Evolutionary conservation across 1,140 invertebrate genomes (phyloP), one percentile per base, ranked within the genome.

Genomic region (Penaeus chinensis): DNA sequence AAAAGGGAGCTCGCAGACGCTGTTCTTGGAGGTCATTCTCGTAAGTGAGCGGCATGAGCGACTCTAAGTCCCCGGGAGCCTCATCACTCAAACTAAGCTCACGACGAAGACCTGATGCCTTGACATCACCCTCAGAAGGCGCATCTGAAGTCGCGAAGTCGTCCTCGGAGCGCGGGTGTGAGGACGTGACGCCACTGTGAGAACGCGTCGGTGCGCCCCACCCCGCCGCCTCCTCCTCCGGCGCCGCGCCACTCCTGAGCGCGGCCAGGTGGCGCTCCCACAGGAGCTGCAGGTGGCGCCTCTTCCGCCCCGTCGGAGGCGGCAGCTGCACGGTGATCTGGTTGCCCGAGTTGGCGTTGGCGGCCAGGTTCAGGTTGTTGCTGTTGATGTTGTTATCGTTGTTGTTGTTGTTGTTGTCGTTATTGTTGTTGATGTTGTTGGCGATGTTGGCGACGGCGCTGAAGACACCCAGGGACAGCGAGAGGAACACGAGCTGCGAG

Each of bases 341-440:
- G 62, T 89, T 89, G 11, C 84, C 88, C 16, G 84, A 20, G 24
- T 89, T 89, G 63, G 78, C 74, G 65, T 85, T 89, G 24, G 88
- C 84, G 27, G 66, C 85, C 63, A 89, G 62, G 66, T 89, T 89
- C 27, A 86, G 74, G 60, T 85, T 89, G 78, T 85, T 86, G 54
- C 78, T 89, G 62, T 87, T 89, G 69, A 85, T 84, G 79, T 89
- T 89, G 54, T 89, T 89, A 69, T 85, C 79, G 78, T 85, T 89
- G 69, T 89, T 89, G 84, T 89, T 85, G 78, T 89, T 89, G 63
- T 89, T 89, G 61, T 86, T 89, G 84, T 89, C 85, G 27, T 89
- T 89, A 79, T 89, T 89, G 77, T 85, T 89, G 88, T 89, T 89
- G 77, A 89, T 89, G 88, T 85, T 85, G 42, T 79, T 85, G 77